Base-by-base conservation (phyloP, 2,113 vertebrate genomes). In the Heliornis fulica region DNA sequence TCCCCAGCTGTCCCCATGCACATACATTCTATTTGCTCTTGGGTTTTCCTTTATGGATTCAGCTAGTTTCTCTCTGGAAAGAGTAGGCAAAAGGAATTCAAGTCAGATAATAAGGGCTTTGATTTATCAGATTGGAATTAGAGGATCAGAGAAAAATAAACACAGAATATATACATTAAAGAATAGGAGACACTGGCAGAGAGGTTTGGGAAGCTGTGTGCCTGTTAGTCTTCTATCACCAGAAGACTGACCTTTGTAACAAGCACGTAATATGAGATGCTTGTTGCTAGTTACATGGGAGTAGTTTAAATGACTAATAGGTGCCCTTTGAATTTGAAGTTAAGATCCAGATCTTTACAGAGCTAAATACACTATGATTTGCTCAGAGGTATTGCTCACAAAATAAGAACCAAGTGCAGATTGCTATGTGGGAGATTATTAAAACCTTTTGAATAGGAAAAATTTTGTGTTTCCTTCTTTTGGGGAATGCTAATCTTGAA, bases 161-260 rank as follows among this genome's bases (percentile, higher is more conserved):
- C 25, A 36, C 7, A 11, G 48, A 83, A 61, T 70, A 54, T 23
- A 15, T 72, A 23, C 2, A 8, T 61, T 83, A 40, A 96, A 72
- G 71, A 80, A 57, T 38, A 32, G 36, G 72, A 65, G 41, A 48
- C 22, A 10, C 10, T 25, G 15, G n/a, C 36, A 64, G 45, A 63
- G 45, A 91, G 7, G 32, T 76, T 77, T 85, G 64, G 79, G 57
- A 77, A 83, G 13, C 79, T 63, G 26, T 72, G 56, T 90, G 48
- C 41, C 40, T 74, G 21, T 83, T 83, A 64, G 70, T 79, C 16
- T 69, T 43, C 4, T 66, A 26, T 80, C 68, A 80, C n/a, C 71
- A 83, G 82, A 54, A 88, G 50, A 26, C 54, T 90, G 95, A 95
- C 92, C 92, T 95, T 92, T 92, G 68, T 86, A 84, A 75, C 38